phyloP scores from a whole-genome alignment of 2,888 invertebrate species.

The Cosmopolites sordidus region DNA sequence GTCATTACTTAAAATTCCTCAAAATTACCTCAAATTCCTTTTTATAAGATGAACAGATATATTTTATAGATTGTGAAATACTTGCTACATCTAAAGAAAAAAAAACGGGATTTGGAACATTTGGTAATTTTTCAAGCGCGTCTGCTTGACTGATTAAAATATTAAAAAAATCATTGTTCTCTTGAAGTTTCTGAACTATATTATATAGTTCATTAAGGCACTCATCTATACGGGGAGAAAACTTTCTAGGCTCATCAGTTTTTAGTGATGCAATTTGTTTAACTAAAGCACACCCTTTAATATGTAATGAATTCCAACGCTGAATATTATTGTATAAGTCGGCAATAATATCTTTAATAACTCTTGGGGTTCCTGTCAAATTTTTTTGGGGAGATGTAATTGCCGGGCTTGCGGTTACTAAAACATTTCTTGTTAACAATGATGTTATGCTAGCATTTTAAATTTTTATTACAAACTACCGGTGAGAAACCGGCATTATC shows the following conservation, averaged over 20 bases:
- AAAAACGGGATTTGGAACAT: constrained; percentile 40
- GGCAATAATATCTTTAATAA: constrained; percentile 54
- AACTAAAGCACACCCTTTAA: constrained; percentile 47
- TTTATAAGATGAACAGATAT: constrained; percentile 43
- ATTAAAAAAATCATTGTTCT: constrained; percentile 34
- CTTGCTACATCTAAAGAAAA: constrained; percentile 38
- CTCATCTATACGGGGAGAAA: constrained; percentile 31
- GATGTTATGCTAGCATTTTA: too few relatives aligned
- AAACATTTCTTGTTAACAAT: too few relatives aligned
- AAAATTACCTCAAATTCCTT: constrained; percentile 45
- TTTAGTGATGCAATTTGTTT: constrained; percentile 45
- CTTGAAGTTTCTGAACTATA: constrained; percentile 34
- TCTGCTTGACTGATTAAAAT: constrained; percentile 38
- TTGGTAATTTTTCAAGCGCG: constrained; percentile 42
- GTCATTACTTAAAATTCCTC: too few relatives aligned
- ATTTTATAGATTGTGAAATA: constrained; percentile 35
- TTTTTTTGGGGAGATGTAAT: constrained; percentile 47
- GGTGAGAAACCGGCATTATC: constrained; percentile 30
- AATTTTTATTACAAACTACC: constrained; percentile 29
- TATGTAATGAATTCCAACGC: constrained; percentile 52
- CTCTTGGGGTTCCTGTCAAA: constrained; percentile 55
- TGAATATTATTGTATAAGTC: constrained; percentile 54
- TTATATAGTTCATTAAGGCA: constrained; percentile 35
- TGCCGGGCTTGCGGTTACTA: constrained; percentile 47
- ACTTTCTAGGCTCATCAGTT: constrained; percentile 30